Conservation (phyloP, 2,888 invertebrate species). For the Creontiades dilutus region DNA sequence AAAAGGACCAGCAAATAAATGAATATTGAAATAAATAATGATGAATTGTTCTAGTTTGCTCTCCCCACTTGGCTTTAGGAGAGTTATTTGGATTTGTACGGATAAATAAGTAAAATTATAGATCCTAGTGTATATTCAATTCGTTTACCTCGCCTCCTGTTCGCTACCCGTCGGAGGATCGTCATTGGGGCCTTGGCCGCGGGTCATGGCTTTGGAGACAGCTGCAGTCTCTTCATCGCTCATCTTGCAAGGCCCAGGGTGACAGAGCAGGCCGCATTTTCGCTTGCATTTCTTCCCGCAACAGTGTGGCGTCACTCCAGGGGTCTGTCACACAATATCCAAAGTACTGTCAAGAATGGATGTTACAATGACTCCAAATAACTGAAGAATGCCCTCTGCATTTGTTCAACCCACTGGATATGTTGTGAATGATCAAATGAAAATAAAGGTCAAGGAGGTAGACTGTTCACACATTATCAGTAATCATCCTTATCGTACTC, state of each 20-base stretch:
- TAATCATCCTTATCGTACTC: not conserved
- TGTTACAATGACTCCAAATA: not conserved
- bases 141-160: not conserved
- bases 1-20: too few relatives aligned
- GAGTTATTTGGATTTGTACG: too few relatives aligned
- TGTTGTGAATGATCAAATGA: too few relatives aligned
- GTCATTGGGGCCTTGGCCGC: not conserved
- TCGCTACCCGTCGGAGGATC: not conserved
- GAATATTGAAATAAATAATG: too few relatives aligned
- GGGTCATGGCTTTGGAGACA: not conserved
- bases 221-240: slow-evolving; percentile 40
- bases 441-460: too few relatives aligned
- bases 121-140: not conserved
- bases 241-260: slow-evolving; percentile 61
- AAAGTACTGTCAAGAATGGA: slow-evolving; percentile 76
- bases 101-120: too few relatives aligned
- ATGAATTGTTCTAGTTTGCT: too few relatives aligned
- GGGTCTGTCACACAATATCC: slow-evolving; percentile 71
- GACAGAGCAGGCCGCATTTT: slow-evolving; percentile 59
- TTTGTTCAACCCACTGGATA: too few relatives aligned
- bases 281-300: slow-evolving; percentile 59
- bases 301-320: slow-evolving; percentile 61
- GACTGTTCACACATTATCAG: too few relatives aligned
- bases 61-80: too few relatives aligned
- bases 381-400: slow-evolving; percentile 69